Base-by-base conservation (phyloP, 2,888 invertebrate genomes). In the Amiota mariae region DNA sequence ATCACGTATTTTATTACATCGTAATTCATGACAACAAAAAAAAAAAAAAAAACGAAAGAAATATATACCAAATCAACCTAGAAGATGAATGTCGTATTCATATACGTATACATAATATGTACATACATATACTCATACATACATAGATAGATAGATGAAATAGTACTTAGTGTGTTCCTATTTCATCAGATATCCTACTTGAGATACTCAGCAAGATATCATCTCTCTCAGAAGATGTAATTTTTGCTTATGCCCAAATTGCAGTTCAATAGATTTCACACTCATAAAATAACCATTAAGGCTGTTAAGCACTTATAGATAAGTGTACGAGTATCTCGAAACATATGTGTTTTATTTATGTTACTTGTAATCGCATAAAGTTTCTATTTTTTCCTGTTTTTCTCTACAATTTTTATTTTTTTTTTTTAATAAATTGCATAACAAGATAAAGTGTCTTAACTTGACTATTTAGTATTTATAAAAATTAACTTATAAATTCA, bases 1-100 rank as follows among this genome's bases (percentile, higher is more conserved):
- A 83, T 83, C 84, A 84, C 84, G 84, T 84, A 84, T 83, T 84
- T 84, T 84, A 84, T 84, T 84, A 84, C 84, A 82, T 84, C 84
- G 83, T 84, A 81, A 83, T 84, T 82, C 82, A 82, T 83, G 84
- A 80, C 81, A 81, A 83, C 79, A 75, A 77, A 64, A 11, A 18
- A 15, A 57, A 57, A 57, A 67, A 67, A 8, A 48, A 49, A n/a
- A 24, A 54, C n/a, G n/a, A 54, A 46, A 36, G 36, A 18, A 20
- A 61, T 24, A 61, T 24, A 36, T 2, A 36, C 36, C 8, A 36
- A 36, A 36, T 36, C 36, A 36, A 36, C 36, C 36, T 36, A 36
- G 8, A 36, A 36, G 36, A 36, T 36, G 36, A 36, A 36, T n/a
- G n/a, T n/a, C n/a, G n/a, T n/a, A n/a, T n/a, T n/a, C n/a, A n/a